Conservation (phyloP, 2,797 vertebrate genomes). For the Pogonophryne albipinna region DNA sequence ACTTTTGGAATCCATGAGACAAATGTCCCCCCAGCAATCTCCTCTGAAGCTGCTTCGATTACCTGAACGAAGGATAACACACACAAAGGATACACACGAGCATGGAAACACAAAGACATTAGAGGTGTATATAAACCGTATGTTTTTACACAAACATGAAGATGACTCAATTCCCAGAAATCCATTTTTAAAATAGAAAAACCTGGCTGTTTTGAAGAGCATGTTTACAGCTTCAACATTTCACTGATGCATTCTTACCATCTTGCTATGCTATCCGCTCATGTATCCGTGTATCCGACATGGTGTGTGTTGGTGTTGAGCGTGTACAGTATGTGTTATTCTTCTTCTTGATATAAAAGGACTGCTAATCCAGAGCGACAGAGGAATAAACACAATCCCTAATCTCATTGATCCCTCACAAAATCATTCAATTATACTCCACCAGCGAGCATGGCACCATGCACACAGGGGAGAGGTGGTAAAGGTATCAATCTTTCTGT, state of each 20-base stretch:
- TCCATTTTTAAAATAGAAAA: conserved; percentile 18
- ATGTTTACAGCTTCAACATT: conserved; percentile 21
- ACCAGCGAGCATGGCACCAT: conserved; percentile 47
- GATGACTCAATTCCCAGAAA: conserved; percentile 28
- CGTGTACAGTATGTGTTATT: conserved; percentile 46
- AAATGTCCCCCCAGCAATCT: conserved; percentile 58
- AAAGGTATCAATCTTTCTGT: conserved; percentile 63
- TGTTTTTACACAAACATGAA: not conserved
- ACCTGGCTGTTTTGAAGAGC: not conserved
- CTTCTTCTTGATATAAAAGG: conserved; percentile 68
- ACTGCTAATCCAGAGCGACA: conserved; percentile 79
- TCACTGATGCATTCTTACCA: conserved; percentile 20
- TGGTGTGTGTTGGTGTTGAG: conserved; percentile 32
- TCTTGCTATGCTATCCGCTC: conserved; percentile 35
- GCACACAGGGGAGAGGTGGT: conserved; percentile 45
- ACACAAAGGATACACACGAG: conserved; percentile 17
- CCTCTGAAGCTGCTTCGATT: conserved; percentile 41
- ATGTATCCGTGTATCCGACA: conserved; percentile 19
- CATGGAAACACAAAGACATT: conserved; percentile 5
- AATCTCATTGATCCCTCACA: conserved; percentile 81
- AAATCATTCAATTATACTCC: conserved; percentile 82
- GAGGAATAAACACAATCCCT: conserved; percentile 83
- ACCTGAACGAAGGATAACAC: conserved; percentile 15
- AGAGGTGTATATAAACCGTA: not conserved
- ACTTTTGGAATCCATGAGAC: conserved; percentile 60